Evolutionary conservation across 2,888 invertebrate species (phyloP), one percentile per base, ranked within the genome.

Genomic region (Nomada fabriciana): DNA sequence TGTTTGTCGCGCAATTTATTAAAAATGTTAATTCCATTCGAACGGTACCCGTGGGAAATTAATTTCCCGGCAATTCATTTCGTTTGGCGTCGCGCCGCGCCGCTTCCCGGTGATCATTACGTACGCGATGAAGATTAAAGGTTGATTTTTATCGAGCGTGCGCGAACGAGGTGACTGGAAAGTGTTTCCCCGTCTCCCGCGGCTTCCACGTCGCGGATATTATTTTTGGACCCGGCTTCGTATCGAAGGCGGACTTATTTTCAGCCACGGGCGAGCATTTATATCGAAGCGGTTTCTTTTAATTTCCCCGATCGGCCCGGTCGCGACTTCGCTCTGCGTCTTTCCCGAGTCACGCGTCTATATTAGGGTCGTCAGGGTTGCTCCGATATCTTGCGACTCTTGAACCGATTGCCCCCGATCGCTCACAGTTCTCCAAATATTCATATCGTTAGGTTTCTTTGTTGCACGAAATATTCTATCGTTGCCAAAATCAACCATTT

Each of bases 171-270:
- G 47, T 3, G 47, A 15, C 36, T 36, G 36, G 36, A 36, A 36
- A 36, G 36, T 36, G 53, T 53, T 53, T 20, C 18, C 18, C 53
- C 5, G 53, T n/a, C 10, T 42, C 61, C 60, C 63, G 43, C 13
- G 52, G 74, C 72, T 80, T 83, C 69, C 50, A 71, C 68, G 67
- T 73, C 60, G 78, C 77, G 80, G 76, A 86, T 86, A 86, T 84
- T 86, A 87, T 87, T 87, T 87, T 69, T 77, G 84, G 82, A 69
- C 57, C 36, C 36, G 36, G 36, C 59, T 70, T 68, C 57, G 50
- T 72, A 83, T 86, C 78, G 85, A 86, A 83, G 83, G 83, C 80
- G 57, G 80, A 84, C 80, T 85, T 87, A 87, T 87, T 87, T 87
- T 83, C 68, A 80, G 86, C 77, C 68, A 42, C 74, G 53, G 47